Base-by-base conservation (phyloP, 2,888 invertebrate species). In the Lepidochrysops patricia region DNA sequence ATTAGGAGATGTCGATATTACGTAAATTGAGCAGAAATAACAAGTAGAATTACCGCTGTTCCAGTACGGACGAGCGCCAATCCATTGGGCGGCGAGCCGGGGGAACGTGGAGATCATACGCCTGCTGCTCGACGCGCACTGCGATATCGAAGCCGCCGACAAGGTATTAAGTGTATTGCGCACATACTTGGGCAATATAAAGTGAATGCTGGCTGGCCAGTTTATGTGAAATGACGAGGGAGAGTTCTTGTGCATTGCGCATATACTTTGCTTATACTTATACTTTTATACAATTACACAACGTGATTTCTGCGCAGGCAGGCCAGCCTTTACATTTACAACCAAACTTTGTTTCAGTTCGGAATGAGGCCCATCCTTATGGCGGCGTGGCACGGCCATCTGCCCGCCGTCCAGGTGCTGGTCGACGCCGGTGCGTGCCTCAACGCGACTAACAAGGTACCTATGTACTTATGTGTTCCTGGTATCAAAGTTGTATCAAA, bases 341-440 rank as follows among this genome's bases (percentile, higher is more conserved):
- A 27, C 5, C 1, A 1, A 6, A n/a, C 34, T 57, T 58, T 25
- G 29, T 56, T 61, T 43, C 84, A 94, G 94, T 93, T 92, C 70
- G 94, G 94, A 56, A 94, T 94, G 94, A 85, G 93, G 43, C 94
- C 94, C 0, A 79, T 94, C 35, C 86, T 93, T 67, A 94, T 94
- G 94, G 93, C 94, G 0, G 93, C 93, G 2, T 93, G 93, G 92
- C 93, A 94, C 72, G 94, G 94, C 1, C 93, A 94, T 70, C 89
- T 91, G 26, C 91, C 91, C 56, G 94, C 94, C n/a, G 93, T 93
- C 48, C 91, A 92, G 77, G 86, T 92, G 67, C 88, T 94, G 57
- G 92, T 94, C 63, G 90, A 91, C 69, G 91, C 93, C 15, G 94
- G 94, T 3, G 94, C 94, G 61, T 93, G 91, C 68, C 91, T 93